Base-by-base conservation (phyloP, 2,797 vertebrate genomes). In the Schizopygopsis pylzovi region DNA sequence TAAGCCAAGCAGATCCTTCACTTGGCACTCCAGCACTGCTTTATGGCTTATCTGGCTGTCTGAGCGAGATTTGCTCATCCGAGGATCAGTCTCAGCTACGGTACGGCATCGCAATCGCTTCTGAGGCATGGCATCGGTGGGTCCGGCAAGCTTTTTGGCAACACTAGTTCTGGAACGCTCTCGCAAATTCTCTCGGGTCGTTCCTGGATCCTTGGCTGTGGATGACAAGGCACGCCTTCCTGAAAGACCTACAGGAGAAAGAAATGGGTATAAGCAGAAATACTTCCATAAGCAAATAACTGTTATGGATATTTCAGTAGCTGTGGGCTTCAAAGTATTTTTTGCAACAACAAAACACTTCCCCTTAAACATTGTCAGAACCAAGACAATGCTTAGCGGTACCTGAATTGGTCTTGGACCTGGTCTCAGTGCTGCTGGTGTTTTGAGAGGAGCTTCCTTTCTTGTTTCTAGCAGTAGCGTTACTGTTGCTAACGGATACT, bases 1-100 rank as follows among this genome's bases (percentile, higher is more conserved):
- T 77, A 97, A 59, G 0, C 94, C 94, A 87, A 97, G 89, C 4
- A 97, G 95, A 87, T 97, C 97, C 0, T 96, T 97, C 83, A 97
- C 96, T 79, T 95, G 95, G 20, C 95, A 94, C 87, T 97, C 96
- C 89, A 97, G 45, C 0, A 95, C 96, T 28, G 95, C 95, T 90
- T 95, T 96, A 92, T 97, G 95, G 37, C 93, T 97, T 90, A 97
- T 96, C 87, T 97, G 96, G 61, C 95, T 95, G 91, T 97, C 96
- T 0, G 95, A 96, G 56, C 96, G 96, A 18, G 96, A 96, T 91
- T 97, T 97, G 93, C 94, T 96, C 93, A 97, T 95, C 0, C 96
- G 96, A 70, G 95, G 73, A 0, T 97, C 96, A 0, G 94, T 88
- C 0, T 97, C 96, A 0, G 92, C 25, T 0, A 93, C 88, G 18